A percentile compares a stretch with the other conserved stretches of the same genome.
Conservation (phyloP, 2,113 vertebrate genomes). For the Cepphus grylle region DNA sequence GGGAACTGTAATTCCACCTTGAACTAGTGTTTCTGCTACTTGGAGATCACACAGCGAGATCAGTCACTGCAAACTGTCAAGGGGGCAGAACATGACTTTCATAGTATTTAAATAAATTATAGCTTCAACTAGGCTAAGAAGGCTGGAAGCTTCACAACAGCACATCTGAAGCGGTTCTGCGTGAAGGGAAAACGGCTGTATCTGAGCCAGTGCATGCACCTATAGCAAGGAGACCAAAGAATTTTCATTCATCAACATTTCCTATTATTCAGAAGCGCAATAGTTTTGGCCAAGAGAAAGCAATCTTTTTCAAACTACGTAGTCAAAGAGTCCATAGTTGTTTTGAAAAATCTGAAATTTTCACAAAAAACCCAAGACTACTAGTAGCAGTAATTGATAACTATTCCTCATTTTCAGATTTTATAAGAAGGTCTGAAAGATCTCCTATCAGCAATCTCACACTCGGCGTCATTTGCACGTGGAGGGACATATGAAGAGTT, state of each 20-base stretch:
- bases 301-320: rapidly evolving
- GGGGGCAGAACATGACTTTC: background rate
- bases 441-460: background rate
- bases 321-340: rapidly evolving
- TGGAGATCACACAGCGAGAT: background rate
- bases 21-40: background rate
- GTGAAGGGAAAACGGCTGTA: background rate
- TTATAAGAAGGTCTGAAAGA: background rate
- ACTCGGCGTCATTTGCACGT: rapidly evolving
- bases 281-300: background rate
- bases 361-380: background rate
- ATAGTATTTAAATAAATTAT: background rate
- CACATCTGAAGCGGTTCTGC: background rate
- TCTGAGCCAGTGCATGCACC: background rate
- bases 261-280: rapidly evolving
- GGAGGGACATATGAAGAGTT: background rate
- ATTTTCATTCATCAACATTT: background rate
- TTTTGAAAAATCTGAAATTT: background rate
- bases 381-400: background rate
- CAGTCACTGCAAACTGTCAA: background rate
- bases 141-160: background rate
- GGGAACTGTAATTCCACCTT: background rate
- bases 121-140: background rate
- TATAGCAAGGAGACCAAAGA: background rate
- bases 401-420: background rate